Evolutionary conservation across 2,797 vertebrate genomes (phyloP), one percentile per base, ranked within the genome.

Genomic region (Hoplostethus atlanticus): DNA sequence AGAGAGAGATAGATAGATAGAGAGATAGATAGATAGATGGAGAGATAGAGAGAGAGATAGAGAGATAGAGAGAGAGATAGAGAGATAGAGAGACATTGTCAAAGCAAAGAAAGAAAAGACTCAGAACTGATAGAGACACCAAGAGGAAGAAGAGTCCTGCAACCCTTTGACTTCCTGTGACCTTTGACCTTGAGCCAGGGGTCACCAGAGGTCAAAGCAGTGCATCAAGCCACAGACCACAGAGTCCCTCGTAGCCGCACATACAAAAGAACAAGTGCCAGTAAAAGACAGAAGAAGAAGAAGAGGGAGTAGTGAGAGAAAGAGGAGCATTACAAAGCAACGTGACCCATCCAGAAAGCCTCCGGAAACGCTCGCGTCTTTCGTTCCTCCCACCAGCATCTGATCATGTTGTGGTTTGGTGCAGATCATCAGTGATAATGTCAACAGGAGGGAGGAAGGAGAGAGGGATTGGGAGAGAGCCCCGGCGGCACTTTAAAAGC

Each of bases 81-180:
- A 57, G 15, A 57, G 31, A 57, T 34, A 73, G 53, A n/a, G n/a
- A n/a, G 21, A 21, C 21, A 21, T 21, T 21, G 21, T 21, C 21
- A 21, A 21, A 21, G 21, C 21, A 21, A 21, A 21, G 21, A 21
- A 21, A 21, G 21, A 21, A 21, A 21, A 21, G 21, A 21, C n/a
- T n/a, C n/a, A n/a, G n/a, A n/a, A n/a, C 21, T 21, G 21, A 21
- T 21, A 21, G 21, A 21, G 21, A 21, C 21, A 21, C 21, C 21
- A 21, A 21, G 21, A 21, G 21, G 21, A 21, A 21, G 21, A 21
- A 21, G 21, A 21, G 21, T 55, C 31, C 36, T 63, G 30, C n/a
- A 52, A 71, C 53, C 67, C 51, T 87, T 85, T 84, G 80, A 82
- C 88, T 66, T 83, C 68, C 71, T 59, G 70, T 77, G 75, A 83